A percentile compares a stretch with the other conserved stretches of the same genome.
Conservation (phyloP, 2,888 invertebrate genomes). For the Germaria angustata region DNA sequence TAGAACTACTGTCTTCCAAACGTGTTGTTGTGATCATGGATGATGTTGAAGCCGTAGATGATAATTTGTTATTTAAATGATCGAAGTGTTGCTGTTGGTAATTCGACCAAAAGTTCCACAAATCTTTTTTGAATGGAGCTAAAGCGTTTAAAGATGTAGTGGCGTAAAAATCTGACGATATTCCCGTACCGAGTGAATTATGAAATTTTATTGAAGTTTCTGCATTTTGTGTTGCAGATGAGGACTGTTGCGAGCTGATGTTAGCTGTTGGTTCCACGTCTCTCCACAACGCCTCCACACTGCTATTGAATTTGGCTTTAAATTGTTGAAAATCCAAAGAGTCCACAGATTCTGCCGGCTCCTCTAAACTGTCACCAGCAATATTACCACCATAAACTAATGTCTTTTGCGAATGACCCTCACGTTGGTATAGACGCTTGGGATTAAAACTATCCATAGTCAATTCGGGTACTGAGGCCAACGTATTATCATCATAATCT, state of each 20-base stretch:
- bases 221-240: not conserved
- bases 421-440: slow-evolving; percentile 67
- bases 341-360: slow-evolving; percentile 68
- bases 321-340: slow-evolving; percentile 74
- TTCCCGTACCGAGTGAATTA: slow-evolving; percentile 22
- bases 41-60: slow-evolving; percentile 47
- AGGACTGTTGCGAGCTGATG: not conserved
- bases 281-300: slow-evolving; percentile 85
- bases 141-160: slow-evolving; percentile 54
- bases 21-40: slow-evolving; percentile 51
- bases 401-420: slow-evolving; percentile 42
- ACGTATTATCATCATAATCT: slow-evolving; percentile 67
- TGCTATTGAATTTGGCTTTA: slow-evolving; percentile 84
- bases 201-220: slow-evolving; percentile 11
- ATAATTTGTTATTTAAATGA: slow-evolving; percentile 55
- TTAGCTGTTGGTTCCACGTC: slow-evolving; percentile 75
- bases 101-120: slow-evolving; percentile 75
- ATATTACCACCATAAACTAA: slow-evolving; percentile 3
- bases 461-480: slow-evolving; percentile 69
- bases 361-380: slow-evolving; percentile 64
- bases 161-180: slow-evolving; percentile 59
- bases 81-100: slow-evolving; percentile 73
- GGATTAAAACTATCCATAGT: slow-evolving; percentile 47
- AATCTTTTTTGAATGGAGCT: slow-evolving; percentile 70
- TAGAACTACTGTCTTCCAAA: slow-evolving; percentile 66